Percentiles rank a stretch among this genome's conserved stretches.
Evolutionary conservation across 1,140 invertebrate genomes (phyloP).

Genomic region (Oryctes rhinoceros): DNA sequence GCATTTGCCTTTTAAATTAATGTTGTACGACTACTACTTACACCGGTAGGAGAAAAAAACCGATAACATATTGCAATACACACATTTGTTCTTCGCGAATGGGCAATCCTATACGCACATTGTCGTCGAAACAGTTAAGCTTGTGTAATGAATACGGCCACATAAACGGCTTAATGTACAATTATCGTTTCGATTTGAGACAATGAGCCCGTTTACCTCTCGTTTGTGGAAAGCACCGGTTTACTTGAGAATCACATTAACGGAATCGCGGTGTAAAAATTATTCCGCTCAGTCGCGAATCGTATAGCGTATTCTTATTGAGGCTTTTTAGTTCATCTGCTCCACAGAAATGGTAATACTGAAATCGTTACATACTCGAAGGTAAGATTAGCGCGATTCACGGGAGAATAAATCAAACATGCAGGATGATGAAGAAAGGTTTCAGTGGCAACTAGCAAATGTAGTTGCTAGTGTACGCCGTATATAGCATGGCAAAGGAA

Average conservation of each 20-base stretch:
- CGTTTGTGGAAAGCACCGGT: constrained; percentile 25
- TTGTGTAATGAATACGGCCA: constrained; percentile 20
- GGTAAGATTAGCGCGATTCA: too few species aligned
- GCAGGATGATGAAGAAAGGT: too few species aligned
- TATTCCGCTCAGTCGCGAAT: not conserved
- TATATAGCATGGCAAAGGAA: too few species aligned
- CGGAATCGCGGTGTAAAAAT: constrained; percentile 23
- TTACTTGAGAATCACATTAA: constrained; percentile 22
- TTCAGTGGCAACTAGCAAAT: too few species aligned
- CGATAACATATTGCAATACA: constrained; percentile 10
- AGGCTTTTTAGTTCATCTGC: too few species aligned
- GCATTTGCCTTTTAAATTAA: constrained; percentile 6
- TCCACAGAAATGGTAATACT: too few species aligned
- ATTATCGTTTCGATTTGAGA: constrained; percentile 32
- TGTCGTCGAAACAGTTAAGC: constrained; percentile 1
- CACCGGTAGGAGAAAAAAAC: not conserved
- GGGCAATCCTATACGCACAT: constrained; percentile 17
- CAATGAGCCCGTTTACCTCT: constrained; percentile 22
- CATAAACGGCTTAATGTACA: constrained; percentile 27
- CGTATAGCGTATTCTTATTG: not conserved
- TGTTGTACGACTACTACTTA: not conserved
- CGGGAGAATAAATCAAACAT: too few species aligned
- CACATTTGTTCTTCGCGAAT: constrained; percentile 17
- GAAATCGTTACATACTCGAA: too few species aligned
- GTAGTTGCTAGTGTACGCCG: too few species aligned